Base-by-base conservation (phyloP, 2,888 invertebrate species). In the Tinea semifulvella region DNA sequence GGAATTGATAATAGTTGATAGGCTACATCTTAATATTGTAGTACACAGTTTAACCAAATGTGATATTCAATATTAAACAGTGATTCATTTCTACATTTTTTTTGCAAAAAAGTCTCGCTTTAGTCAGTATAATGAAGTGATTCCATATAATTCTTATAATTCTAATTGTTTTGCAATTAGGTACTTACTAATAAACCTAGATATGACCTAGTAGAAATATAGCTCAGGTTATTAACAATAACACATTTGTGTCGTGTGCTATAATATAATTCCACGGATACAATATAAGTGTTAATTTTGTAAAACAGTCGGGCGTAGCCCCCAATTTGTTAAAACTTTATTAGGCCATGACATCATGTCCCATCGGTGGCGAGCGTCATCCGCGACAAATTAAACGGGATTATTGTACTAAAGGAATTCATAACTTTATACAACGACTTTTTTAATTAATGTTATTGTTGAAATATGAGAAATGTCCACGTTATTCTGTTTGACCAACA, bases 271-370 rank as follows among this genome's bases (percentile, higher is more conserved):
- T 6, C 13, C 31, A 31, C 14, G 31, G 4, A 27, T 4, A 27
- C 11, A 27, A 3, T 31, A 13, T n/a, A 31, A 13, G 31, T 31
- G 31, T 31, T 31, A 31, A 31, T 31, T 31, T 31, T 13, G 38
- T 18, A 7, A 42, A 11, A 42, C 48, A 49, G 45, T 50, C 51
- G 47, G 46, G 49, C 53, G 53, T 54, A 52, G 55, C 54, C n/a
- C 53, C 54, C 53, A 51, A 52, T 50, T 55, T 53, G 53, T 49
- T 57, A 57, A 56, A 52, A 50, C 57, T 58, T 57, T 56, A 60
- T 61, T 59, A 58, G 60, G 53, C 51, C 49, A 55, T 65, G 61
- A 64, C 57, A 61, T 64, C 65, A 65, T 52, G 52, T 46, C 47
- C 43, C 49, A 42, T 40, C 25, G 8, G 42, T 27, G 42, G 26